These are phyloP conservation scores for Pyxicephalus adspersus DNA, from an alignment of 2,113 vertebrate genomes.

Conservation along the genomic window DNA sequence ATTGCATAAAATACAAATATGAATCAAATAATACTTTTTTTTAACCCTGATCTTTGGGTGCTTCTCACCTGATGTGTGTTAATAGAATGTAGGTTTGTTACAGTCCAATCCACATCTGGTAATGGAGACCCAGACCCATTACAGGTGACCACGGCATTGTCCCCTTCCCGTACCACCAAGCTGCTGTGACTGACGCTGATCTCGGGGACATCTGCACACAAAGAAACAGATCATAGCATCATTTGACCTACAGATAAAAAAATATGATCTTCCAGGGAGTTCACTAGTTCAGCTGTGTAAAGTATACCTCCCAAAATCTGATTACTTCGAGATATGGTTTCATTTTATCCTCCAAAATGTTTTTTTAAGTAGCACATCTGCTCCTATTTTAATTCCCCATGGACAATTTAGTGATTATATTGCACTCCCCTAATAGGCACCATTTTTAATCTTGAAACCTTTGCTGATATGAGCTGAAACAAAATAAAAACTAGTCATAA, in stretches of 20 bases:
- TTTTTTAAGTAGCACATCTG: conserved; percentile 31
- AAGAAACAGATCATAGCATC: not conserved
- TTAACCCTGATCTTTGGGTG: too few relatives aligned
- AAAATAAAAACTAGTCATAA: conserved; percentile 24
- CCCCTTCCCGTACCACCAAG: conserved; percentile 87
- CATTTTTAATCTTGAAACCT: conserved; percentile 34
- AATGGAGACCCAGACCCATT: conserved; percentile 90
- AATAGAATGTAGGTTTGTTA: conserved; percentile 89
- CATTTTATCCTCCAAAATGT: conserved; percentile 20
- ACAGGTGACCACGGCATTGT: conserved; percentile 91
- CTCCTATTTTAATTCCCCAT: conserved; percentile 31
- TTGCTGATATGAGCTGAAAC: conserved; percentile 36
- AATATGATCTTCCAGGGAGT: conserved; percentile 27
- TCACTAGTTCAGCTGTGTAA: conserved; percentile 15
- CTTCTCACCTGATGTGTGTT: conserved; percentile 91
- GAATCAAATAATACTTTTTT: too few relatives aligned
- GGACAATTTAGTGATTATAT: conserved; percentile 51
- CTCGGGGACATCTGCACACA: conserved; percentile 72
- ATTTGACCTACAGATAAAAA: not conserved
- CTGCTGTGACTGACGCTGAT: conserved; percentile 94
- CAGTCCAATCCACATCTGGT: conserved; percentile 96
- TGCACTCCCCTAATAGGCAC: conserved; percentile 30
- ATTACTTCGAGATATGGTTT: conserved; percentile 36
- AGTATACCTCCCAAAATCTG: conserved; percentile 30
- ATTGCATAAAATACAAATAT: too few relatives aligned